phyloP scores from a whole-genome alignment of 2,888 invertebrate species.

The Mimas tiliae region DNA sequence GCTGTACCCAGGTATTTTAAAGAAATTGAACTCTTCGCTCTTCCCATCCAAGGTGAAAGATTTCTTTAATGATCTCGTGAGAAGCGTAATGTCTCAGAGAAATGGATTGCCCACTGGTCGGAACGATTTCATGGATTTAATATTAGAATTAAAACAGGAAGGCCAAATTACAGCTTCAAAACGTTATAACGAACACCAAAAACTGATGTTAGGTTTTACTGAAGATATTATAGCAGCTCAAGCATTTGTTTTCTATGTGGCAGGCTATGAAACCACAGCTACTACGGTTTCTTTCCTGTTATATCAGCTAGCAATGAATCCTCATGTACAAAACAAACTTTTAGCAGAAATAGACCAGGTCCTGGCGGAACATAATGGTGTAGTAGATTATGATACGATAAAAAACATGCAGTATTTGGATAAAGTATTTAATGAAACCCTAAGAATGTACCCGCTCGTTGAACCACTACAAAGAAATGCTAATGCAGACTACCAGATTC shows the following conservation, averaged over 20 bases:
- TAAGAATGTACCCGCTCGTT: constrained; percentile 74
- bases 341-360: constrained; percentile 55
- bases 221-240: constrained; percentile 64
- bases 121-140: constrained; percentile 61
- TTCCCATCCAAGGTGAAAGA: constrained; percentile 42
- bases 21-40: constrained; percentile 44
- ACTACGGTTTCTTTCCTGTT: constrained; percentile 62
- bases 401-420: constrained; percentile 66
- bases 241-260: constrained; percentile 70
- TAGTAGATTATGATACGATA: constrained; percentile 64
- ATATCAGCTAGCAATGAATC: constrained; percentile 63
- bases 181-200: constrained; percentile 34
- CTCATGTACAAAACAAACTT: constrained; percentile 63
- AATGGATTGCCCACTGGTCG: constrained; percentile 48
- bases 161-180: constrained; percentile 42
- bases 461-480: constrained; percentile 63
- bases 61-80: constrained; percentile 51
- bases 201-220: constrained; percentile 46
- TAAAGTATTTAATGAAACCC: constrained; percentile 63
- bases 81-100: constrained; percentile 48
- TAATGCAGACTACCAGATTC: constrained; percentile 56
- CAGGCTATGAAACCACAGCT: constrained; percentile 74
- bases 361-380: constrained; percentile 50
- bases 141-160: constrained; percentile 52
- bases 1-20: constrained; percentile 57